Base-by-base conservation (phyloP, 2,797 vertebrate species). In the Anableps anableps region DNA sequence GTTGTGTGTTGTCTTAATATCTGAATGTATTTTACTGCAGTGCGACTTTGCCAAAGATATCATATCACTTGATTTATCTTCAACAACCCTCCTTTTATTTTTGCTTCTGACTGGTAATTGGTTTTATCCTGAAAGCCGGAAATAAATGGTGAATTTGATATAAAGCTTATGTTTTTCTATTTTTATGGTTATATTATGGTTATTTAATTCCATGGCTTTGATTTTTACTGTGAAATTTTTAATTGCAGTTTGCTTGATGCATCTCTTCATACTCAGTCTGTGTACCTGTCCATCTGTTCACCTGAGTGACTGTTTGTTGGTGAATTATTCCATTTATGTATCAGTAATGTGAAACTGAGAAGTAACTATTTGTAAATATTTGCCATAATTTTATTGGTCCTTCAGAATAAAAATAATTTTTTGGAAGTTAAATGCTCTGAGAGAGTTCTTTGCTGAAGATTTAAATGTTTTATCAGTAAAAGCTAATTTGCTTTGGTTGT, bases 291-390 rank as follows among this genome's bases (percentile, higher is more conserved):
- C 97, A 97, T 97, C 97, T 93, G 97, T 97, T 96, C 96, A 97
- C 96, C 96, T 93, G 97, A 98, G 97, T 98, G 98, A 97, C 96
- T 99, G 97, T 98, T 70, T 97, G 96, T 96, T 97, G 97, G 98
- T 99, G 97, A 96, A 97, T 96, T 97, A 97, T 96, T 91, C 95
- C 95, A 96, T 97, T 97, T 97, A 97, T 97, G 97, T 99, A 98
- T 96, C 96, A 97, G 97, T 99, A 98, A 98, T 97, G 98, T 99
- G 98, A 99, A 96, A 93, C 93, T 94, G 95, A 96, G 91, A 95
- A 96, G 97, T 99, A 98, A 99, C 98, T 99, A 99, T 99, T 99
- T 99, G 98, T 99, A 99, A 99, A 99, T 99, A 99, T 97, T 98
- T 97, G 95, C 97, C 96, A 99, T 99, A 99, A 99, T 99, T 99